These are phyloP conservation scores for Chaenocephalus aceratus DNA, from an alignment of 2,113 vertebrate genomes.

Conservation along the genomic window DNA sequence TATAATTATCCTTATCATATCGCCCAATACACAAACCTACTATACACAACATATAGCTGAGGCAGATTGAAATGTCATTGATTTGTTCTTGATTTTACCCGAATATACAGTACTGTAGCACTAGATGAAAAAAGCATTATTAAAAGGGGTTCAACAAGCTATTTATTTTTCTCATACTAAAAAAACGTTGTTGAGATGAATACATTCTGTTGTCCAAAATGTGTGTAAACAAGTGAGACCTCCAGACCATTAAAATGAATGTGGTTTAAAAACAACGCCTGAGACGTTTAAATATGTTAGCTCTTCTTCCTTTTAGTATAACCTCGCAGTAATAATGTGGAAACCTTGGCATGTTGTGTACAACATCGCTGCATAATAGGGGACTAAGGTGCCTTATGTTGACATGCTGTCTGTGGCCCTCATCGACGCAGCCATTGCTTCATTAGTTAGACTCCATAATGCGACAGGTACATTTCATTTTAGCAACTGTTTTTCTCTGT, in stretches of 20 bases:
- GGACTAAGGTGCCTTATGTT: slow-evolving; percentile 48
- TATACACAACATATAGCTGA: no score
- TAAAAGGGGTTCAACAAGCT: no score
- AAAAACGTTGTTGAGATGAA: background rate
- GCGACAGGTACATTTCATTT: slow-evolving; percentile 71
- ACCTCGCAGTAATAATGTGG: background rate
- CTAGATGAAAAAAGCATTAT: no score
- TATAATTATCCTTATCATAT: no score
- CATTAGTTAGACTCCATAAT: slow-evolving; percentile 72
- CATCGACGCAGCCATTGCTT: slow-evolving; percentile 63
- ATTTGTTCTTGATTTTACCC: no score
- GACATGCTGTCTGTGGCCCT: slow-evolving; percentile 42
- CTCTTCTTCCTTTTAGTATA: slow-evolving; percentile 12
- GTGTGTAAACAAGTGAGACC: slow-evolving; percentile 4
- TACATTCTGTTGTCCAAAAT: background rate
- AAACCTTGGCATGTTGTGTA: slow-evolving; percentile 28
- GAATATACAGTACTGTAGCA: no score
- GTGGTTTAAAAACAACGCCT: slow-evolving; percentile 1
- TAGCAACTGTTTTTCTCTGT: slow-evolving; percentile 68
- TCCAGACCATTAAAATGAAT: background rate
- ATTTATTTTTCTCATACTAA: no score
- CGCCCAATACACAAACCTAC: no score
- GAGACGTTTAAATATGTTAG: background rate
- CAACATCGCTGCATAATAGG: slow-evolving; percentile 25
- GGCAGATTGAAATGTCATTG: no score